Base-by-base conservation (phyloP, 2,888 invertebrate genomes). In the Hipparchia semele region DNA sequence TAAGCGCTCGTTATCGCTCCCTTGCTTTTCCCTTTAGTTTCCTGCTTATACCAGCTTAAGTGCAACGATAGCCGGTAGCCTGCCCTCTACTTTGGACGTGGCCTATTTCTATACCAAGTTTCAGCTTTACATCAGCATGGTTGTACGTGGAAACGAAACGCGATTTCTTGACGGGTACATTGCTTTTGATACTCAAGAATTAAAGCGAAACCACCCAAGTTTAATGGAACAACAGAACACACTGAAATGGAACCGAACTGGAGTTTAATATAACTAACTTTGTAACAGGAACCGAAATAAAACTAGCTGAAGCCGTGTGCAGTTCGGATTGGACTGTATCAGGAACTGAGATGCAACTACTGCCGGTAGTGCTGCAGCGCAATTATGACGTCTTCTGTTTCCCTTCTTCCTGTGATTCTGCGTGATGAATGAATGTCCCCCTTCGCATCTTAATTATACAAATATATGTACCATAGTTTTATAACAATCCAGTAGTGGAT, bases 401-500 rank as follows among this genome's bases (percentile, higher is more conserved):
- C 65, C 65, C 65, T 51, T 33, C 64, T 53, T 65, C 65, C 65
- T 65, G 65, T 65, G 12, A 23, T 65, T 12, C 10, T 10, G 65
- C 65, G 65, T 65, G 33, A 53, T 7, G 53, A 23, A 23, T 23
- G 51, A 53, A 51, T 12, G 65, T 33, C 65, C 65, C 65, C 51
- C 64, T 53, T 51, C 53, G 53, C 33, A 53, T 65, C 12, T 12
- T 7, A 53, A 65, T 53, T 53, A 12, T n/a, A 60, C 10, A 39
- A 60, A 39, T 13, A 6, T 12, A 58, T 60, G 59, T 60, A 10
- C 59, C 59, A 60, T 0, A 39, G 6, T 12, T 10, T 2, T 5
- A 13, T 6, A n/a, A 13, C n/a, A 56, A 6, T n/a, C 7, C 2
- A 8, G 13, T 13, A 6, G 7, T 23, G n/a, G 13, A n/a, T n/a